A percentile compares a stretch with the other conserved stretches of the same genome.
phyloP scores from a whole-genome alignment of 2,888 invertebrate species.

The Unio delphinus region DNA sequence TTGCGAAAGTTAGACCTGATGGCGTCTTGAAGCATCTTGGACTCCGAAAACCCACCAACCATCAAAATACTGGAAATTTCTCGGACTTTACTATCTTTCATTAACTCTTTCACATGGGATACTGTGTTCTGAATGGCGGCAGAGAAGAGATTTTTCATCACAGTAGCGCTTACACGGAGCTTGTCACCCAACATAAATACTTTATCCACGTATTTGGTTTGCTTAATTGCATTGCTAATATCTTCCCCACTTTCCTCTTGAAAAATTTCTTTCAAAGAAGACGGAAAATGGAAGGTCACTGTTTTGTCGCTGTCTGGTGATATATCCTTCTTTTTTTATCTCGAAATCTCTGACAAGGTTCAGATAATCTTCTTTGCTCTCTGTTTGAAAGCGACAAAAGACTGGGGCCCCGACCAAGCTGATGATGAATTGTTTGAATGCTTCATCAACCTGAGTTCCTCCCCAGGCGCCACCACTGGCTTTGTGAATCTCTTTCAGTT shows the following conservation, averaged over 20 bases:
- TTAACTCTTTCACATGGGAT: conserved; percentile 10
- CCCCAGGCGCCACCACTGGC: conserved; percentile 72
- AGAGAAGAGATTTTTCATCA: conserved; percentile 13
- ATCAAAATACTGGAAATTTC: conserved; percentile 18
- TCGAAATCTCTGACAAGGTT: conserved; percentile 10
- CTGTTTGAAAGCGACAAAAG: not conserved
- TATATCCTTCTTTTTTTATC: conserved; percentile 5
- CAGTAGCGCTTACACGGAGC: conserved; percentile 8
- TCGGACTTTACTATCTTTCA: conserved; percentile 6
- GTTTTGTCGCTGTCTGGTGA: not conserved
- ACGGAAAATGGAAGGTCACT: conserved; percentile 12
- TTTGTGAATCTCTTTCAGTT: conserved; percentile 74
- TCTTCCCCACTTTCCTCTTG: conserved; percentile 15
- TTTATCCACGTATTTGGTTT: conserved; percentile 10
- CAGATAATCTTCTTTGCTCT: conserved; percentile 1
- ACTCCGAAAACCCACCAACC: conserved; percentile 32
- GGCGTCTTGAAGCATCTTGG: conserved; percentile 12
- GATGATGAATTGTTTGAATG: not conserved
- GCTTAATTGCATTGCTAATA: conserved; percentile 12
- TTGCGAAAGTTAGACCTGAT: conserved; percentile 15
- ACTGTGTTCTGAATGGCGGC: conserved; percentile 9
- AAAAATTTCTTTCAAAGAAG: conserved; percentile 17
- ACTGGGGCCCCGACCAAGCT: not conserved
- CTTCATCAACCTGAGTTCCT: conserved; percentile 29
- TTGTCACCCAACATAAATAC: conserved; percentile 16